phyloP scores from a whole-genome alignment of 2,888 invertebrate genomes.

The Halocaridina rubra region DNA sequence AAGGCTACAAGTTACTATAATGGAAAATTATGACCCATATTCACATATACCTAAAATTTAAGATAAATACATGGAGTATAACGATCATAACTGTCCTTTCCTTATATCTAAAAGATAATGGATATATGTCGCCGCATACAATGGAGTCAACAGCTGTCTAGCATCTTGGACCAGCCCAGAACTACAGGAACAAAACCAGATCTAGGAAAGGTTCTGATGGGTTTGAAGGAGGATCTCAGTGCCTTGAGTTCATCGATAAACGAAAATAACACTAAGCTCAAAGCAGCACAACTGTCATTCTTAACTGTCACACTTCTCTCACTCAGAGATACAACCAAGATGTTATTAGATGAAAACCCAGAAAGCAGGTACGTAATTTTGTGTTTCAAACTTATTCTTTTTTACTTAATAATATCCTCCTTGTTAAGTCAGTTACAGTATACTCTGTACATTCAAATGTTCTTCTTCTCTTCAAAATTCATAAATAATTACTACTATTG shows the following conservation, averaged over 20 bases:
- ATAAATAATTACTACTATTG: too few relatives aligned
- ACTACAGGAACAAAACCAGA: neutral
- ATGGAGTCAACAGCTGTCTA: constrained; percentile 34
- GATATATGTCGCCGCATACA: constrained; percentile 51
- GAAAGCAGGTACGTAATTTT: neutral
- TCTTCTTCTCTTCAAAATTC: too few relatives aligned
- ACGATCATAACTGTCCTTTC: too few relatives aligned
- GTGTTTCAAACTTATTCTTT: too few relatives aligned
- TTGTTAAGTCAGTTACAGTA: too few relatives aligned
- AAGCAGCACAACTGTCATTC: constrained; percentile 13
- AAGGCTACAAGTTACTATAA: too few relatives aligned
- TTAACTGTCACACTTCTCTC: constrained; percentile 23
- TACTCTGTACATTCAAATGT: too few relatives aligned
- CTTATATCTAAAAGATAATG: too few relatives aligned
- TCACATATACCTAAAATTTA: too few relatives aligned
- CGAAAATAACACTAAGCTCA: neutral
- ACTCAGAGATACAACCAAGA: constrained; percentile 23
- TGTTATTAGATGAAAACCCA: constrained; percentile 10
- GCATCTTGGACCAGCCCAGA: neutral
- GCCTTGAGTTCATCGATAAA: neutral
- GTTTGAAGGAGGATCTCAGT: constrained; percentile 10
- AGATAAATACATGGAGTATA: too few relatives aligned
- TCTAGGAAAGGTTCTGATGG: neutral
- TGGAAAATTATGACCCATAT: too few relatives aligned
- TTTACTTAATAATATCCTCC: neutral